Base-by-base conservation (phyloP, 2,113 vertebrate genomes). In the Emydura subglobosa region DNA sequence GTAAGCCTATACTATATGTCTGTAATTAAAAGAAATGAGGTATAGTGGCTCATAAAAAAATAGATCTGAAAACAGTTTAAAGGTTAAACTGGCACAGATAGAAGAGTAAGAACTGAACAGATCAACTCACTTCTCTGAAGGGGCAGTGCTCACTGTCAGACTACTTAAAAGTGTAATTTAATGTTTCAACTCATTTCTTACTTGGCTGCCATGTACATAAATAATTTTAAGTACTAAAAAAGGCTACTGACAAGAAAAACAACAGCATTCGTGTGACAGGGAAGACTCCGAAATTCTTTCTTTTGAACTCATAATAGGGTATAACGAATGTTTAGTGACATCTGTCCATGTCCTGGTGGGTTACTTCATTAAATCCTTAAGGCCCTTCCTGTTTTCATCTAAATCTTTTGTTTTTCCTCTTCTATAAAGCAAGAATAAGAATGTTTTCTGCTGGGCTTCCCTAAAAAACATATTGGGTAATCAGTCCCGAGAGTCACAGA, bases 41-140 rank as follows among this genome's bases (percentile, higher is more conserved):
- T 78, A 39, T 42, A 84, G 72, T 85, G 50, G 21, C 47, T 94
- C 86, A 49, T 94, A 95, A 53, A 53, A 97, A 83, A 53, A 85
- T 88, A 83, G 92, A 94, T 88, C 80, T 94, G 94, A 95, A 97
- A 97, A 88, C 2, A 31, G 53, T 96, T 95, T 92, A 86, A 79
- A 96, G 92, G 81, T 95, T 72, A 42, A 85, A 92, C 44, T 11
- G 29, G 53, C 57, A 88, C 8, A 19, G 68, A 82, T 39, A 57
- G 74, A 79, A 91, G 53, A 1, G 7, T 82, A 53, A 92, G 91
- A 76, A 42, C 34, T 5, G 19, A 59, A 83, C 39, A 92, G 59
- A 61, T 79, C 49, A 10, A 53, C 61, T 76, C 11, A 7, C 29
- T 83, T 51, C 29, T 94, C 50, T 88, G 61, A 55, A 54, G 51